Percentiles rank a stretch among this genome's conserved stretches.
phyloP scores from a whole-genome alignment of 2,888 invertebrate genomes.

The Helobdella robusta region DNA sequence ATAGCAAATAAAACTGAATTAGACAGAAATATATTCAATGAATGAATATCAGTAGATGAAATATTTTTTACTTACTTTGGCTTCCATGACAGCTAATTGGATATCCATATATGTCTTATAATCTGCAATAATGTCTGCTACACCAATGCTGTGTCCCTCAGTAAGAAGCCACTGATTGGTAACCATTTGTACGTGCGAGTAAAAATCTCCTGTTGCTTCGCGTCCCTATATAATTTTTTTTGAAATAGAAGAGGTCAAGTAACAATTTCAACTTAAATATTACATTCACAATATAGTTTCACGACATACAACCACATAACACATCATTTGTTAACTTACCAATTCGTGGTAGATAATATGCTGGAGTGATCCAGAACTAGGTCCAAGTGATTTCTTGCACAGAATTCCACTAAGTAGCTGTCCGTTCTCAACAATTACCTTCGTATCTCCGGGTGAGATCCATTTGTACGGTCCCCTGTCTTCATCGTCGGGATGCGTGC shows the following conservation, averaged over 20 bases:
- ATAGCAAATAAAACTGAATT: background rate
- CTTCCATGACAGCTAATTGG: slow-evolving; percentile 92
- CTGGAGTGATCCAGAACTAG: slow-evolving; percentile 89
- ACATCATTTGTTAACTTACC: too few species aligned
- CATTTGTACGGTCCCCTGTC: slow-evolving; percentile 96
- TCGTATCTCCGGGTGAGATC: slow-evolving; percentile 99
- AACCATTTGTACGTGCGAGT: slow-evolving; percentile 97
- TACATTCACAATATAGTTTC: too few species aligned
- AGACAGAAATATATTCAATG: too few species aligned
- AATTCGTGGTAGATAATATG: slow-evolving; percentile 90
- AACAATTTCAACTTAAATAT: too few species aligned
- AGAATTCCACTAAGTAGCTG: slow-evolving; percentile 94
- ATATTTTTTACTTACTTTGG: slow-evolving; percentile 59
- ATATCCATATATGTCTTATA: slow-evolving; percentile 95
- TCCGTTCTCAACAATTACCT: slow-evolving; percentile 94
- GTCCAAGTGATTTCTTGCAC: slow-evolving; percentile 93
- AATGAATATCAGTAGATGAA: background rate
- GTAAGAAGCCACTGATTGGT: slow-evolving; percentile 94
- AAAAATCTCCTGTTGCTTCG: slow-evolving; percentile 72
- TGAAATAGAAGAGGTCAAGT: too few species aligned
- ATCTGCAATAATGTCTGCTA: slow-evolving; percentile 99
- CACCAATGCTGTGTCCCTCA: slow-evolving; percentile 86
- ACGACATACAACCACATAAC: too few species aligned
- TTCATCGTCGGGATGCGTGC: slow-evolving; percentile 97
- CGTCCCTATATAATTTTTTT: slow-evolving; percentile 25